Conservation (phyloP, 92 coral and sea anemone species). For the Phenganax subtilis region DNA sequence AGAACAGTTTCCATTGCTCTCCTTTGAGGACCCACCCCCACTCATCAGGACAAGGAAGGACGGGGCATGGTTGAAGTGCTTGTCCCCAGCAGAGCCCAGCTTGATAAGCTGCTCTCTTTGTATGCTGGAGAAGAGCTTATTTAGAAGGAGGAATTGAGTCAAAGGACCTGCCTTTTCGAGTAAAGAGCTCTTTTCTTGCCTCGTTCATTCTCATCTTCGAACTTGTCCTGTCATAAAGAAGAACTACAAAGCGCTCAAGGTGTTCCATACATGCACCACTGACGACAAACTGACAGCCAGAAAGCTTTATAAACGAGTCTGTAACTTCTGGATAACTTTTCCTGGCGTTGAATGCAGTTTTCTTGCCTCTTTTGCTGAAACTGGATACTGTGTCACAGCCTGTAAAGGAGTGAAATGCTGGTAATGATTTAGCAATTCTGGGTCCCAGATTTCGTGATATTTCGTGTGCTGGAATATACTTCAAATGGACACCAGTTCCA, state of each 20-base stretch:
- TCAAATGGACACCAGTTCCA: no score
- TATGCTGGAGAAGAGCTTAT: slow-evolving; percentile 17
- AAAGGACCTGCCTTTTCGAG: slow-evolving; percentile 12
- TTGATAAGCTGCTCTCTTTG: slow-evolving; percentile 15
- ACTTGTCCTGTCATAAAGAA: slow-evolving; percentile 42
- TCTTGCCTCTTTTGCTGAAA: slow-evolving; percentile 23
- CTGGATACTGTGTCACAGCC: slow-evolving; percentile 47
- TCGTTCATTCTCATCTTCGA: slow-evolving; percentile 17
- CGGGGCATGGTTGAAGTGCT: background rate
- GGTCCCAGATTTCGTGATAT: no score
- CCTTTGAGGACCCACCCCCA: slow-evolving; percentile 32
- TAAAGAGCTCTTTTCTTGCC: slow-evolving; percentile 43
- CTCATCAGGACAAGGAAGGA: slow-evolving; percentile 16
- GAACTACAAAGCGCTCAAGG: slow-evolving; percentile 41
- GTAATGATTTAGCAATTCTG: background rate
- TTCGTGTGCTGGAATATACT: no score
- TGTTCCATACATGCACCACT: slow-evolving; percentile 27
- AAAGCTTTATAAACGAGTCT: no score
- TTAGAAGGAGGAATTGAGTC: no score
- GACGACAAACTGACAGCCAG: no score
- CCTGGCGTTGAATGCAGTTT: slow-evolving; percentile 26
- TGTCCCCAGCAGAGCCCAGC: background rate
- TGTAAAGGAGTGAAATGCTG: slow-evolving; percentile 45
- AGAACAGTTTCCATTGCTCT: slow-evolving; percentile 30
- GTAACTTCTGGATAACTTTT: slow-evolving; percentile 40